Conservation (phyloP, 1,140 invertebrate species). For the Cherax destructor region DNA sequence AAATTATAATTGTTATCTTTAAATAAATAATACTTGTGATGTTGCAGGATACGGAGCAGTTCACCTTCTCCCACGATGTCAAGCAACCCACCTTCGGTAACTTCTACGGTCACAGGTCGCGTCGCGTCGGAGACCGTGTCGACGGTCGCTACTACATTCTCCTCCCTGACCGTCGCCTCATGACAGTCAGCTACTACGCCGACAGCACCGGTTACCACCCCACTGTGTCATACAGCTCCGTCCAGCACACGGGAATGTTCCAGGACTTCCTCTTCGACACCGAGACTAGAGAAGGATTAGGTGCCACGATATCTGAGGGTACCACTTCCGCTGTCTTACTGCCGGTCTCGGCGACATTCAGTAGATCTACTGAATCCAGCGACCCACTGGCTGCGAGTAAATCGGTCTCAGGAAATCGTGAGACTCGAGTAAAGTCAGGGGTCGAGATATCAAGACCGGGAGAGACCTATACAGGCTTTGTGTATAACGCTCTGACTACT, state of each 20-base stretch:
- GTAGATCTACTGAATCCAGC: background rate
- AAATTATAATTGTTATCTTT: too few species aligned
- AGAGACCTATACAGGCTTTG: background rate
- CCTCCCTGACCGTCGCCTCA: constrained; percentile 14
- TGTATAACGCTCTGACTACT: background rate
- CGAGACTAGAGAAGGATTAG: background rate
- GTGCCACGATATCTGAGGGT: background rate
- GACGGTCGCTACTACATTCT: constrained; percentile 23
- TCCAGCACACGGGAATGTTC: background rate
- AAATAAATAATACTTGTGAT: too few species aligned
- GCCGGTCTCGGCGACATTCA: background rate
- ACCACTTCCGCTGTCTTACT: background rate
- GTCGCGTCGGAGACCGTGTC: background rate
- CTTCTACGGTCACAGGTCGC: constrained; percentile 7
- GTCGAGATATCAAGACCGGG: background rate
- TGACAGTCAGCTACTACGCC: constrained; percentile 29
- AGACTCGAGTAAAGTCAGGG: background rate
- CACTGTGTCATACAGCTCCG: background rate
- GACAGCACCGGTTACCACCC: constrained; percentile 18
- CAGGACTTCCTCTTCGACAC: background rate
- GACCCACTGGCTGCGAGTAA: background rate
- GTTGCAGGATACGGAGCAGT: background rate
- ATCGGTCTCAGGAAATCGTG: background rate
- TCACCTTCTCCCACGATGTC: constrained; percentile 18
- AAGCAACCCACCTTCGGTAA: background rate